phyloP scores from a whole-genome alignment of 1,140 invertebrate species.

The Zaprionus inermis region DNA sequence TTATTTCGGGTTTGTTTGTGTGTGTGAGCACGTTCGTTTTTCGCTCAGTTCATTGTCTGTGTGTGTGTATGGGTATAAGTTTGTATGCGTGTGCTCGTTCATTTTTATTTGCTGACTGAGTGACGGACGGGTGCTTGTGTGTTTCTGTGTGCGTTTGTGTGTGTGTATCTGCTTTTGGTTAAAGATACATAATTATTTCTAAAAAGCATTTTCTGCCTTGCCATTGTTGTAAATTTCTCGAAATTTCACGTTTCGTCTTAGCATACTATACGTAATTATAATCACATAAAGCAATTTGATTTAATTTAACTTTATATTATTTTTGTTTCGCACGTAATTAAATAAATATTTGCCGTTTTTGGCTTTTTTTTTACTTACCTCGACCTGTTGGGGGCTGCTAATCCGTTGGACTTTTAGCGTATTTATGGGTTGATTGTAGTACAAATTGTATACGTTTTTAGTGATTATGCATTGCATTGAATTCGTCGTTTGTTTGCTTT shows the following conservation, averaged over 20 bases:
- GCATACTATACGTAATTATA: slow-evolving; percentile 30
- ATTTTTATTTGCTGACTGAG: slow-evolving; percentile 53
- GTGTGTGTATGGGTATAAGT: slow-evolving; percentile 28
- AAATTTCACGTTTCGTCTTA: slow-evolving; percentile 66
- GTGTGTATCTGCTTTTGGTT: slow-evolving; percentile 75
- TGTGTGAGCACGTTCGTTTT: slow-evolving; percentile 48
- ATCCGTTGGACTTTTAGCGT: slow-evolving; percentile 34
- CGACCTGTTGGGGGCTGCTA: slow-evolving; percentile 31
- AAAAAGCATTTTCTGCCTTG: slow-evolving; percentile 83
- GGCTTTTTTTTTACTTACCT: slow-evolving; percentile 25
- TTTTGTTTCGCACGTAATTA: neutral
- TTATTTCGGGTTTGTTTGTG: slow-evolving; percentile 56
- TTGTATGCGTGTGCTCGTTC: slow-evolving; percentile 48
- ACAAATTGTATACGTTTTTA: slow-evolving; percentile 14
- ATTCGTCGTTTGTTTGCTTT: slow-evolving; percentile 11
- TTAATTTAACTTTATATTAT: slow-evolving; percentile 22
- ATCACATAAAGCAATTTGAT: slow-evolving; percentile 26
- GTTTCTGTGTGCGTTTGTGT: slow-evolving; percentile 35
- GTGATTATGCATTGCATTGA: slow-evolving; percentile 24
- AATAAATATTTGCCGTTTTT: slow-evolving; percentile 1
- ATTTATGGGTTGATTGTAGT: slow-evolving; percentile 22
- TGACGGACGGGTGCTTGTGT: slow-evolving; percentile 36
- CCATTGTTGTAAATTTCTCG: slow-evolving; percentile 80
- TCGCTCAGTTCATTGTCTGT: slow-evolving; percentile 55
- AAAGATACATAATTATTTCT: slow-evolving; percentile 84